Evolutionary conservation across 2,797 vertebrate genomes (phyloP).

Genomic region (Gallinago stenura): DNA sequence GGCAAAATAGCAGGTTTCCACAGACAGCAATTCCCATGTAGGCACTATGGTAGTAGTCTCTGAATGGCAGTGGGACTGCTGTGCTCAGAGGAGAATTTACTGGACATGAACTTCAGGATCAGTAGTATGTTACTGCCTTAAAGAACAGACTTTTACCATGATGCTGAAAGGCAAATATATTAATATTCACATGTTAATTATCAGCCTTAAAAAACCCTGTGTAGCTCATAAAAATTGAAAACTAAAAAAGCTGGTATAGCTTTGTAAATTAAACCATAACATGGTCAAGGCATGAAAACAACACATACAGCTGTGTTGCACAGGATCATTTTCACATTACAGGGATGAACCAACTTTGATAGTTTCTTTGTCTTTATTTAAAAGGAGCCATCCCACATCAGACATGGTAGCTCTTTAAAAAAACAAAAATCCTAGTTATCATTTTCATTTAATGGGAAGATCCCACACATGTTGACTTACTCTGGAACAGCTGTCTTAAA

Average conservation of each 20-base stretch:
- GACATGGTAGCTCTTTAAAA: not conserved
- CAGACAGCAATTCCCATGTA: not conserved
- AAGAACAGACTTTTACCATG: not conserved
- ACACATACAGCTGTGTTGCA: not conserved
- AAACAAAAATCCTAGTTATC: not conserved
- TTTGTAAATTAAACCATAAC: not conserved
- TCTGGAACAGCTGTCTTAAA: conserved; percentile 44
- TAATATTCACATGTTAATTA: not conserved
- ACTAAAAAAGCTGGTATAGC: not conserved
- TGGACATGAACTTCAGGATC: not conserved
- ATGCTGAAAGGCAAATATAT: not conserved
- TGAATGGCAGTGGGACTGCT: not conserved
- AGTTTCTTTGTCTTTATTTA: not conserved
- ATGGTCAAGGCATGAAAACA: not conserved
- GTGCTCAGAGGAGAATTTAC: not conserved
- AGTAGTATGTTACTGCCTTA: not conserved
- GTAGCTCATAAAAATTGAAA: not conserved
- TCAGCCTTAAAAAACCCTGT: not conserved
- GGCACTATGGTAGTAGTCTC: too few relatives aligned
- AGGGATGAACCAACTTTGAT: not conserved
- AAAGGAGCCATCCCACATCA: not conserved
- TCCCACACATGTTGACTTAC: conserved; percentile 29
- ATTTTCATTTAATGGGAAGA: conserved; percentile 33
- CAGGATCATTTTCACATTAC: not conserved
- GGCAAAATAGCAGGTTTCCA: not conserved